Evolutionary conservation across 2,113 vertebrate genomes (phyloP).

Genomic region (Prunella himalayana): DNA sequence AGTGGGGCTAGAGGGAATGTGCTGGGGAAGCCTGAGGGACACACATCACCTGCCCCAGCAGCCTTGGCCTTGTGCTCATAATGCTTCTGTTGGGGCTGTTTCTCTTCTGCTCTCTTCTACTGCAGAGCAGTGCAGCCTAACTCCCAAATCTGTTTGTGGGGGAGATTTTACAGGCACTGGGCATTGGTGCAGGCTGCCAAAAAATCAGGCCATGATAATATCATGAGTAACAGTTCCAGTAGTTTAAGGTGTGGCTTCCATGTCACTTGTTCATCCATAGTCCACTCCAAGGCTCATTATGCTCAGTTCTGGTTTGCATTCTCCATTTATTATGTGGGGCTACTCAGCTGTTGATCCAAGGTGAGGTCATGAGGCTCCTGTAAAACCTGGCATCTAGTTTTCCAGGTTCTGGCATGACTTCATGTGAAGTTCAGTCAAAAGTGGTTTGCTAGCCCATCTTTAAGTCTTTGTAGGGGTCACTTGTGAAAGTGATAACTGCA

Average conservation of each 20-base stretch:
- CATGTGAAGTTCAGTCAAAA: neutral
- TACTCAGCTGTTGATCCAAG: neutral
- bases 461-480: neutral
- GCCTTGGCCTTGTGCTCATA: neutral
- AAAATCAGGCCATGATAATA: neutral
- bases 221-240: neutral
- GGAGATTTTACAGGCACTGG: neutral
- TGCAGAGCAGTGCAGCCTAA: neutral
- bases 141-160: neutral
- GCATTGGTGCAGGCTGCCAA: neutral
- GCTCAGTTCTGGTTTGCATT: neutral
- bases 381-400: neutral
- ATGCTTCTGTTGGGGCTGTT: neutral
- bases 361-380: neutral
- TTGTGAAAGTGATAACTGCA: neutral
- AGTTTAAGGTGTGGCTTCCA: neutral
- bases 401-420: neutral
- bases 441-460: neutral
- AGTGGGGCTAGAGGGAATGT: neutral
- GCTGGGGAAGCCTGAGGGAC: neutral
- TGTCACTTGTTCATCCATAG: neutral
- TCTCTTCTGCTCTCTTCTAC: fast-evolving
- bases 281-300: neutral
- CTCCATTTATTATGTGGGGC: neutral
- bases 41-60: neutral